Evolutionary conservation across 2,797 vertebrate genomes (phyloP).

Genomic region (Anolis apletophallus): DNA sequence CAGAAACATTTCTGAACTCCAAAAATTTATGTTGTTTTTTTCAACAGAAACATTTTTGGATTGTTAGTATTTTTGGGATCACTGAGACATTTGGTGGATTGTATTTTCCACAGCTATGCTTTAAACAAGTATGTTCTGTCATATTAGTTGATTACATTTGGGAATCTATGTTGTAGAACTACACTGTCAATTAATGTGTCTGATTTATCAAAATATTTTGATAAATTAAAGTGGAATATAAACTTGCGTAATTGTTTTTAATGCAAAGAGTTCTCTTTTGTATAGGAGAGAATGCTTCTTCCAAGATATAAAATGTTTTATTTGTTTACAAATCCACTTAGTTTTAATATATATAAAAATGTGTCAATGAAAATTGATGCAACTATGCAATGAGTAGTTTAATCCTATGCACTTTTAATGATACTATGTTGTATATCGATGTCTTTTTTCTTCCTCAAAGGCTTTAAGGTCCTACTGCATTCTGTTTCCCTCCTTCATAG

Average conservation of each 20-base stretch:
- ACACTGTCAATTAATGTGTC: not conserved
- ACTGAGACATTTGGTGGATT: too few relatives aligned
- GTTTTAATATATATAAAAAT: not conserved
- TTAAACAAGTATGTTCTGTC: not conserved
- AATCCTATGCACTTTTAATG: not conserved
- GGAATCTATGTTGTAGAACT: not conserved
- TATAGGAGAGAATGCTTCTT: not conserved
- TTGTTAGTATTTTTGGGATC: too few relatives aligned
- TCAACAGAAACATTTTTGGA: too few relatives aligned
- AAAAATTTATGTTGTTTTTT: too few relatives aligned
- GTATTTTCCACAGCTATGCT: not conserved
- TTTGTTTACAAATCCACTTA: not conserved
- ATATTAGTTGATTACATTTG: not conserved
- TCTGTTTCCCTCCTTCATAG: too few relatives aligned
- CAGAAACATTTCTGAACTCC: too few relatives aligned
- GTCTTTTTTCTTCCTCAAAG: not conserved
- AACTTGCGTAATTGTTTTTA: not conserved
- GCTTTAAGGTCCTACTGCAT: too few relatives aligned
- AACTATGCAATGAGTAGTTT: not conserved
- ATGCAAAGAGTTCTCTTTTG: not conserved
- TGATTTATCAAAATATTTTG: not conserved
- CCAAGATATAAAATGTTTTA: not conserved
- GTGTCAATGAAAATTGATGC: not conserved
- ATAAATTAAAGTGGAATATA: not conserved
- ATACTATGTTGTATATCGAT: not conserved